Base-by-base conservation (phyloP, 2,888 invertebrate genomes). In the Callyntrura guangdongensis region DNA sequence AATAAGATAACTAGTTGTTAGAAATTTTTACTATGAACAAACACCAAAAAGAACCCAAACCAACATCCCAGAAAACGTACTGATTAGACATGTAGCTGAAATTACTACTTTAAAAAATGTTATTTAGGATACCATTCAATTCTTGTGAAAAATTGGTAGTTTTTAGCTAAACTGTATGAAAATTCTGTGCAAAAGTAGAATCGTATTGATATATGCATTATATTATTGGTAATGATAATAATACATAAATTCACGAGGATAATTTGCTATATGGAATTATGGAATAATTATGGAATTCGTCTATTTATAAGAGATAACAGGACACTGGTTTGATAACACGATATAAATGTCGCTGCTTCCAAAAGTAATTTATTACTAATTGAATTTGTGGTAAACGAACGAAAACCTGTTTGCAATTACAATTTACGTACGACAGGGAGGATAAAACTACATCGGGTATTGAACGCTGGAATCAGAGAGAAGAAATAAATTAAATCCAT, bases 301-400 rank as follows among this genome's bases (percentile, higher is more conserved):
- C 6, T 2, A 36, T 36, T 36, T 49, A 74, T 53, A 53, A 17
- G 53, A 77, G 4, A 20, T 56, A 27, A 53, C 8, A 36, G 36
- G 36, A 6, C 36, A 4, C 36, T 36, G 36, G 36, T 36, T 4
- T 36, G 36, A 36, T 6, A 6, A 36, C 6, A 36, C 6, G 5
- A n/a, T 56, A 56, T 79, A 77, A 20, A 56, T 56, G 79, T 79
- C 79, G 79, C 79, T 79, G 79, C 79, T 79, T 79, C 79, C 79
- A 79, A 56, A 27, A 79, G 56, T 53, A 79, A 49, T 53, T 77
- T 36, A 25, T 79, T 79, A 79, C 53, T 22, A 36, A 59, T 79
- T 56, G 25, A 79, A 14, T 79, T 45, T 45, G 8, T 74, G 45
- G 17, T 14, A 72, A 36, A 45, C 0, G 45, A 72, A 72, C 5